Evolutionary conservation across 2,113 vertebrate genomes (phyloP).

Genomic region (Butorides virescens): DNA sequence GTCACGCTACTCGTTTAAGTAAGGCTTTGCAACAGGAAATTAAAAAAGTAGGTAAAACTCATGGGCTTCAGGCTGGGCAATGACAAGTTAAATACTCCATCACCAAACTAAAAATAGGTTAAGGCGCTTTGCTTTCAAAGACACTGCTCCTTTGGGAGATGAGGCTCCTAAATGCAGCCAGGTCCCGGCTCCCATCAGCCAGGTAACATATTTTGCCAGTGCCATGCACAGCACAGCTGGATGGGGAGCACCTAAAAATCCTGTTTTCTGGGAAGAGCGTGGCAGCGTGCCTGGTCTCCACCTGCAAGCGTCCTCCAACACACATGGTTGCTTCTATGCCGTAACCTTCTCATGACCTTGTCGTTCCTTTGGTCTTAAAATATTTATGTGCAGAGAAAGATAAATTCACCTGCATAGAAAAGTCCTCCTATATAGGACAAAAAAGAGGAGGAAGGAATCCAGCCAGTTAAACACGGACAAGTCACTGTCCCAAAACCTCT

Average conservation of each 20-base stretch:
- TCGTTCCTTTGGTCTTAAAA: background rate
- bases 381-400: background rate
- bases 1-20: background rate
- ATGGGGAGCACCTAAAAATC: background rate
- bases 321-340: rapidly evolving
- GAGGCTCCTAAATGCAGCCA: background rate
- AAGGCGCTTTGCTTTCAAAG: background rate
- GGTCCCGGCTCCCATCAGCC: background rate
- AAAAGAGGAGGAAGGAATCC: background rate
- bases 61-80: background rate
- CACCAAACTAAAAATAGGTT: background rate
- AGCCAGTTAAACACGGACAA: background rate
- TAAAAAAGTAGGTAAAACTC: background rate
- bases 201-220: background rate
- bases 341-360: background rate
- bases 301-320: background rate
- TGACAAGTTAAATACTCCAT: background rate
- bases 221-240: rapidly evolving
- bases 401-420: background rate
- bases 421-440: background rate
- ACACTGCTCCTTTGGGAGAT: background rate
- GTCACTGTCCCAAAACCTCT: background rate
- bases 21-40: background rate
- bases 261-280: rapidly evolving
- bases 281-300: background rate